Conservation (phyloP, 1,140 invertebrate species). For the Trichonephila clavata region DNA sequence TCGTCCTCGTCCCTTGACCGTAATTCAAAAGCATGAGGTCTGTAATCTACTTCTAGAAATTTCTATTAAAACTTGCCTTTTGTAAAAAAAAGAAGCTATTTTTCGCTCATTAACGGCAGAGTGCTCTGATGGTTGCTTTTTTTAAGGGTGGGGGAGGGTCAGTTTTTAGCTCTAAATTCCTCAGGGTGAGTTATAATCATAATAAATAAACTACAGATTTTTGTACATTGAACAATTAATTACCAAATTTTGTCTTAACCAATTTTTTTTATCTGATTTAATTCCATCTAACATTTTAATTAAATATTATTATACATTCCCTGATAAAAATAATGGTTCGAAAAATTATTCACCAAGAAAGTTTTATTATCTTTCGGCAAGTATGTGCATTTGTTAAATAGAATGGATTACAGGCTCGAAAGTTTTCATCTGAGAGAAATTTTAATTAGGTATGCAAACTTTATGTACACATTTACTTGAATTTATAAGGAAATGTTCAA, state of each 20-base stretch:
- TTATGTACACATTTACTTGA: neutral
- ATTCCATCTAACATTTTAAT: neutral
- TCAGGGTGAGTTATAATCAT: no score
- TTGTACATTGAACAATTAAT: neutral
- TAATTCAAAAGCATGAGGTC: no score
- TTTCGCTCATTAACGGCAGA: no score
- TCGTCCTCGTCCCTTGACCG: no score
- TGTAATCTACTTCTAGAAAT: no score
- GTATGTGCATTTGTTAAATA: slow-evolving; percentile 28
- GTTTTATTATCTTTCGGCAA: slow-evolving; percentile 45
- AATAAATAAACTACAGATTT: no score
- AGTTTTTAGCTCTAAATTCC: no score
- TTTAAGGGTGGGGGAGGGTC: no score
- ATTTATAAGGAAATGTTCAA: slow-evolving; percentile 12
- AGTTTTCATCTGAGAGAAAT: slow-evolving; percentile 25
- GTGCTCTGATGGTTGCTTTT: no score
- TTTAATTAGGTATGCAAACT: slow-evolving; percentile 44
- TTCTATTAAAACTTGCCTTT: no score
- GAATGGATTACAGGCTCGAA: neutral
- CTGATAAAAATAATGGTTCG: neutral
- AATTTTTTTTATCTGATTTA: neutral
- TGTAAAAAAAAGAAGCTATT: no score
- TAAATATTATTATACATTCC: neutral
- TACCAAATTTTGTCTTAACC: neutral
- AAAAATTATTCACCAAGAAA: neutral